Conservation (phyloP, 2,113 vertebrate species). For the Sinocyclocheilus rhinocerous region DNA sequence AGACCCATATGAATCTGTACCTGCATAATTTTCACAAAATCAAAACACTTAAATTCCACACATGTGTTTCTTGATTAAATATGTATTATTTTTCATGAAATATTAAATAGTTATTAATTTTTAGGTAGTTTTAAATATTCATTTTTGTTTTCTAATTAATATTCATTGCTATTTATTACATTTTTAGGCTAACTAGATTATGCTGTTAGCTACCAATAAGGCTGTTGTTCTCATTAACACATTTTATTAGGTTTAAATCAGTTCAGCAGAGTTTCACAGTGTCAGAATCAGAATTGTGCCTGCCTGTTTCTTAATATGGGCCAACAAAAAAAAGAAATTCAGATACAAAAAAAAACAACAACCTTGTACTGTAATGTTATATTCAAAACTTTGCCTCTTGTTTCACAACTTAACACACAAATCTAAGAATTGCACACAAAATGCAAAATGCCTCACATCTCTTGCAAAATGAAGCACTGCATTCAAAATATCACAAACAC, state of each 20-base stretch:
- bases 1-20: neutral
- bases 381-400: too few species aligned
- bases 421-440: too few species aligned
- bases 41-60: neutral
- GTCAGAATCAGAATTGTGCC: neutral
- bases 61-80: neutral
- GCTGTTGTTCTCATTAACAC: neutral
- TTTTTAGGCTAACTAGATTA: neutral
- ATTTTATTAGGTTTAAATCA: neutral
- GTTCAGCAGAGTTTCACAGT: neutral
- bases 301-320: neutral
- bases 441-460: too few species aligned
- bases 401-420: too few species aligned
- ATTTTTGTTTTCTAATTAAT: neutral
- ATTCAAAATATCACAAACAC: too few species aligned
- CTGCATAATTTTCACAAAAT: neutral
- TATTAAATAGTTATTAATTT: neutral
- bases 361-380: neutral
- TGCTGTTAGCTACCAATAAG: neutral
- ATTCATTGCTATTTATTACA: neutral
- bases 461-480: too few species aligned
- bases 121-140: neutral
- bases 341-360: neutral
- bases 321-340: too few species aligned
- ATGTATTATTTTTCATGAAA: neutral